Conservation (phyloP, 1,140 invertebrate species). For the Bombus terrestris region DNA sequence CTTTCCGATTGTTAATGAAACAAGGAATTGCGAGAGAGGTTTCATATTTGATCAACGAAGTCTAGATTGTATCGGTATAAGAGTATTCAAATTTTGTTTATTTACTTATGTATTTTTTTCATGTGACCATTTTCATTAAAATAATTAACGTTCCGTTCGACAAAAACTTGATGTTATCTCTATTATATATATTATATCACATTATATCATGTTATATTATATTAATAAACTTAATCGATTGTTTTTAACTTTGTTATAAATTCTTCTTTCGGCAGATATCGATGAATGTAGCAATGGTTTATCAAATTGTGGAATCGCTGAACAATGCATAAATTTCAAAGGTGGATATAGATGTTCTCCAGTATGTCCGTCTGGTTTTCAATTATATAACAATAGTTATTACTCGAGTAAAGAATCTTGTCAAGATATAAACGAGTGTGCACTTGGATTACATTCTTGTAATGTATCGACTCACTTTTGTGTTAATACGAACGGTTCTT, state of each 20-base stretch:
- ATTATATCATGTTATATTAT: too few relatives aligned
- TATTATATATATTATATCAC: neutral
- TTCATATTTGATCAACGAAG: constrained; percentile 42
- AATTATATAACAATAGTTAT: constrained; percentile 90
- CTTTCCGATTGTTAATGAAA: constrained; percentile 6
- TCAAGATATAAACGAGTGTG: constrained; percentile 90
- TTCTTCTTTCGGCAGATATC: constrained; percentile 83
- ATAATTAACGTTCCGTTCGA: neutral
- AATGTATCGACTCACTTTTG: constrained; percentile 86
- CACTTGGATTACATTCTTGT: constrained; percentile 85
- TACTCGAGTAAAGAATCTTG: constrained; percentile 84
- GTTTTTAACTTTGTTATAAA: neutral
- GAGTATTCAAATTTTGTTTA: neutral
- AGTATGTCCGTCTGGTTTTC: constrained; percentile 68
- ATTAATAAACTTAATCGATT: neutral
- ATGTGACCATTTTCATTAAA: neutral
- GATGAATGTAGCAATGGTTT: constrained; percentile 87
- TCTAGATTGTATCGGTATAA: constrained; percentile 43
- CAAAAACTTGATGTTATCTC: neutral
- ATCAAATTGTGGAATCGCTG: constrained; percentile 85
- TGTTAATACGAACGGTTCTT: constrained; percentile 90
- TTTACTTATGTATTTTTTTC: neutral
- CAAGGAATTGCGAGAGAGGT: constrained; percentile 24
- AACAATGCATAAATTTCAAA: constrained; percentile 86
- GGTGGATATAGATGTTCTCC: constrained; percentile 75